These are phyloP conservation scores for Altica lythri DNA, from an alignment of 2,888 invertebrate genomes.

Conservation along the genomic window DNA sequence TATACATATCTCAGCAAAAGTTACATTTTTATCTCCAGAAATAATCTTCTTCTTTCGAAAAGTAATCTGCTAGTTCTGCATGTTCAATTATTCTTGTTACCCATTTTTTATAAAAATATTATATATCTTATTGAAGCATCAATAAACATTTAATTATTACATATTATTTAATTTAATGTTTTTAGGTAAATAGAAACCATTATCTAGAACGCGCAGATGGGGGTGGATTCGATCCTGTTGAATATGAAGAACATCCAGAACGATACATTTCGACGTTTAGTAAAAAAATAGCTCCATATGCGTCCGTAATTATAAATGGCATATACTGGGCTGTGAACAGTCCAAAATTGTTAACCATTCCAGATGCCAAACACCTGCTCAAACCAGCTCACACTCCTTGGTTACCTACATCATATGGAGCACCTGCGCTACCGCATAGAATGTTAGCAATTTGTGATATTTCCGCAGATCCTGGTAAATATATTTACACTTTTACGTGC, in stretches of 20 bases:
- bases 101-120: too few relatives aligned
- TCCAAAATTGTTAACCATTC: slow-evolving; percentile 94
- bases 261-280: slow-evolving; percentile 95
- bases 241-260: slow-evolving; percentile 92
- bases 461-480: slow-evolving; percentile 83
- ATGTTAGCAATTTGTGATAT: slow-evolving; percentile 98
- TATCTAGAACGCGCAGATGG: slow-evolving; percentile 92
- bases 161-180: neutral
- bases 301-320: slow-evolving; percentile 95
- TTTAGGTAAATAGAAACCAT: slow-evolving; percentile 73
- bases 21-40: too few relatives aligned
- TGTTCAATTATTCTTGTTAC: too few relatives aligned
- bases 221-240: slow-evolving; percentile 84
- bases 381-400: slow-evolving; percentile 90
- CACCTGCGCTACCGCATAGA: slow-evolving; percentile 85
- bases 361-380: slow-evolving; percentile 94
- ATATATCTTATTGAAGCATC: too few relatives aligned
- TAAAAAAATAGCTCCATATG: slow-evolving; percentile 96
- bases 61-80: too few relatives aligned
- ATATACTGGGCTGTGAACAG: slow-evolving; percentile 99
- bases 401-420: slow-evolving; percentile 86
- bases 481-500: neutral
- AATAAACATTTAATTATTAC: neutral
- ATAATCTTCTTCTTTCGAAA: too few relatives aligned
- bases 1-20: too few relatives aligned